phyloP scores from a whole-genome alignment of 2,113 vertebrate species.

The Nyctereutes procyonoides region DNA sequence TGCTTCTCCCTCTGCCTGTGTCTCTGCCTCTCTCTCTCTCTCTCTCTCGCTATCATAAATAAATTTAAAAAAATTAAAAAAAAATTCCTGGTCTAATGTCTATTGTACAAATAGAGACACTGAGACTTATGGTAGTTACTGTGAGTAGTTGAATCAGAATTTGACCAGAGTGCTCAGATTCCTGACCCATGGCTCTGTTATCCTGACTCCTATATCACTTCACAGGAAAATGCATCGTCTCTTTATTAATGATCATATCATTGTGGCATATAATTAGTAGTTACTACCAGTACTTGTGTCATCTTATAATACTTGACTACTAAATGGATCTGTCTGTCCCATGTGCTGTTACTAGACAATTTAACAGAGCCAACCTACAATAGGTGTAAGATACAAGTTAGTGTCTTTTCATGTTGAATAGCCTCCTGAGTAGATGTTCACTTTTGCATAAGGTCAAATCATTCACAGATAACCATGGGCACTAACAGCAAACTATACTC shows the following conservation, averaged over 20 bases:
- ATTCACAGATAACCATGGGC: not conserved
- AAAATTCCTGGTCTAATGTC: not conserved
- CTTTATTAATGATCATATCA: not conserved
- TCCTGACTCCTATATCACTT: not conserved
- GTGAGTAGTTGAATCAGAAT: not conserved
- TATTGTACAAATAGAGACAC: constrained; percentile 41
- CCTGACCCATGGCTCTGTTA: not conserved
- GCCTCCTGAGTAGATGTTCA: not conserved
- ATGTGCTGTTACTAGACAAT: not conserved
- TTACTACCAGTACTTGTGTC: not conserved
- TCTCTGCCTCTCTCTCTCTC: too few relatives aligned
- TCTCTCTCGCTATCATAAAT: too few relatives aligned
- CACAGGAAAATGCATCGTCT: not conserved
- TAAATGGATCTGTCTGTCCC: not conserved
- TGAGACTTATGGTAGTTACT: not conserved
- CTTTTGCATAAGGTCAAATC: not conserved
- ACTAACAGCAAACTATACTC: not conserved
- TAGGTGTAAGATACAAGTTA: not conserved
- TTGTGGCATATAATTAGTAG: not conserved
- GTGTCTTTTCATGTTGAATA: not conserved
- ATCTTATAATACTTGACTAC: not conserved
- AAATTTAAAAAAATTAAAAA: too few relatives aligned
- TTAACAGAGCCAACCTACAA: not conserved
- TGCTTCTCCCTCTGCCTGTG: too few relatives aligned
- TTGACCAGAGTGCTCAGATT: not conserved